Conservation (phyloP, 2,888 invertebrate genomes). For the Nomada lathburiana region DNA sequence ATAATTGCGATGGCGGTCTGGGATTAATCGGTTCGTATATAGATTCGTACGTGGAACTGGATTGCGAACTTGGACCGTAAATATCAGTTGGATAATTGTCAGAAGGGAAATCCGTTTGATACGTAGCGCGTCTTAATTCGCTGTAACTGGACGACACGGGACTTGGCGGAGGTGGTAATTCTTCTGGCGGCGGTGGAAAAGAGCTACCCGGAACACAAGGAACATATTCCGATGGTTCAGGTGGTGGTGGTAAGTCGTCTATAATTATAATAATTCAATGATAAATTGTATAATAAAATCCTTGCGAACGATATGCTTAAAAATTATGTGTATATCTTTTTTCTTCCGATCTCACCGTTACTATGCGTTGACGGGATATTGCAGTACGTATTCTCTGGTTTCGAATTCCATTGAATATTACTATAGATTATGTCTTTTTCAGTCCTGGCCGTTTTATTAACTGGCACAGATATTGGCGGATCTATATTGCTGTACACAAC, state of each 20-base stretch:
- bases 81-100: constrained; percentile 84
- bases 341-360: constrained; percentile 66
- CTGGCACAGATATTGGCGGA: constrained; percentile 77
- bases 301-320: background rate
- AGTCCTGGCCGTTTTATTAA: constrained; percentile 76
- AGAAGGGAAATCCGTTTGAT: constrained; percentile 86
- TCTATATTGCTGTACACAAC: constrained; percentile 83
- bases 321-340: background rate
- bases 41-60: constrained; percentile 91
- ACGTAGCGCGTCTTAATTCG: constrained; percentile 92
- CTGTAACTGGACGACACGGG: constrained; percentile 96
- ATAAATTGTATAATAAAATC: background rate
- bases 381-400: constrained; percentile 86
- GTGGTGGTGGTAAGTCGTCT: constrained; percentile 88
- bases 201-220: constrained; percentile 80
- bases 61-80: constrained; percentile 90
- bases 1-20: constrained; percentile 90
- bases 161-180: constrained; percentile 92
- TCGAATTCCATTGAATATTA: constrained; percentile 85
- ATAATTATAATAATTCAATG: constrained; percentile 60
- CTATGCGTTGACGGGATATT: constrained; percentile 84
- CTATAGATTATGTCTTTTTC: constrained; percentile 86
- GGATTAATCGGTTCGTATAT: constrained; percentile 97
- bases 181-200: constrained; percentile 87
- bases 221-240: constrained; percentile 84